Percentiles rank a stretch among this genome's conserved stretches.
Conservation (phyloP, 2,888 invertebrate genomes). For the Uropetala carovei region DNA sequence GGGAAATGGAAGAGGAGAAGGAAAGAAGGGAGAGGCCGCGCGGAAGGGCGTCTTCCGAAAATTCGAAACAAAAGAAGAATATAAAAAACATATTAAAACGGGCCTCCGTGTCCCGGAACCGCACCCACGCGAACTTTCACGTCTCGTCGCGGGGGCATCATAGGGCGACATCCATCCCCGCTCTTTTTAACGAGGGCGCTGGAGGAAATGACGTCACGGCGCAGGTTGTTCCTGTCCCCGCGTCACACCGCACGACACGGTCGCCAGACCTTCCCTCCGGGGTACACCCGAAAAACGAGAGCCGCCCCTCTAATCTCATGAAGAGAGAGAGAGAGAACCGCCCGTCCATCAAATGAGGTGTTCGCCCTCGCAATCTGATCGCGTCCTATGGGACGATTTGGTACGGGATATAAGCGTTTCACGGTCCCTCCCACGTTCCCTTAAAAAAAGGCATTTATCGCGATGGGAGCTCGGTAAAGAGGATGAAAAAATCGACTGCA, state of each 20-base stretch:
- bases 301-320: background rate
- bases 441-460: constrained; percentile 3
- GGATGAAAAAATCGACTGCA: background rate
- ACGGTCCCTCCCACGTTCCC: background rate
- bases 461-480: background rate
- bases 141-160: background rate
- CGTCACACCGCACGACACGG: constrained; percentile 44
- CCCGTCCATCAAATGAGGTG: background rate
- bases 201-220: constrained; percentile 58
- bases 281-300: background rate
- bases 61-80: background rate
- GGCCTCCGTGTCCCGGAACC: no score
- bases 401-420: background rate
- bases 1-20: background rate
- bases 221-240: constrained; percentile 60
- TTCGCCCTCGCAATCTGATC: constrained; percentile 38
- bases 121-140: no score
- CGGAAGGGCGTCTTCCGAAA: constrained; percentile 25
- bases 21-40: background rate
- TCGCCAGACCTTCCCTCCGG: background rate
- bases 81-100: background rate
- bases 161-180: background rate
- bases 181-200: background rate
- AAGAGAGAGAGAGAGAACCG: background rate
- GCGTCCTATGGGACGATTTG: constrained; percentile 60